Base-by-base conservation (phyloP, 1,140 invertebrate species). In the Diorhabda sublineata region DNA sequence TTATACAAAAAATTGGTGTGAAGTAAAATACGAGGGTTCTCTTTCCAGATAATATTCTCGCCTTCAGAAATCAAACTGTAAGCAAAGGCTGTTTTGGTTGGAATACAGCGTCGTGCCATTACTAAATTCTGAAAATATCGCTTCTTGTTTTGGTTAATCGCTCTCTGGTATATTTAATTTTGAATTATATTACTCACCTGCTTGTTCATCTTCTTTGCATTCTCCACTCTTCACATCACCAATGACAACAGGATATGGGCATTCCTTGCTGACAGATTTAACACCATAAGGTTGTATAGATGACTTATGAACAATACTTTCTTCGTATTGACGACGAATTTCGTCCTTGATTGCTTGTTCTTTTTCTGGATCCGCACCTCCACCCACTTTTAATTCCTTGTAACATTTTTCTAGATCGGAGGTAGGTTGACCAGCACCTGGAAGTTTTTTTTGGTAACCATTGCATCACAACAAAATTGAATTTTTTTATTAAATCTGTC, bases 321-420 rank as follows among this genome's bases (percentile, higher is more conserved):
- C 73, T 71, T 80, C 77, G 62, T 79, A 80, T 65, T 79, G 73
- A 57, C 72, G 67, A 72, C 58, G 44, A 73, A 56, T 73, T 74
- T 69, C 11, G 64, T 47, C 59, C 67, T 60, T 56, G 56, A 66
- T 73, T 9, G 59, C 58, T 64, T 67, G 65, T 26, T 71, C 69
- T 41, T 43, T 45, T 71, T 71, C 74, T 8, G 64, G 5, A 66
- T 78, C 71, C 56, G 9, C 6, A n/a, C 65, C 71, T 61, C 63
- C 67, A 8, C 66, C 68, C 44, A 82, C 81, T 68, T 82, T 74
- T 2, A 84, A 76, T 8, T 78, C 77, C n/a, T 78, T 64, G 3
- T 84, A 74, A 61, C 84, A 85, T 45, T 81, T 77, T 72, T 85
- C 81, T 81, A 85, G 82, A 5, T 82, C 81, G 58, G 76, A 81